phyloP scores from a whole-genome alignment of 2,888 invertebrate genomes.

The Galerucella nymphaeae region DNA sequence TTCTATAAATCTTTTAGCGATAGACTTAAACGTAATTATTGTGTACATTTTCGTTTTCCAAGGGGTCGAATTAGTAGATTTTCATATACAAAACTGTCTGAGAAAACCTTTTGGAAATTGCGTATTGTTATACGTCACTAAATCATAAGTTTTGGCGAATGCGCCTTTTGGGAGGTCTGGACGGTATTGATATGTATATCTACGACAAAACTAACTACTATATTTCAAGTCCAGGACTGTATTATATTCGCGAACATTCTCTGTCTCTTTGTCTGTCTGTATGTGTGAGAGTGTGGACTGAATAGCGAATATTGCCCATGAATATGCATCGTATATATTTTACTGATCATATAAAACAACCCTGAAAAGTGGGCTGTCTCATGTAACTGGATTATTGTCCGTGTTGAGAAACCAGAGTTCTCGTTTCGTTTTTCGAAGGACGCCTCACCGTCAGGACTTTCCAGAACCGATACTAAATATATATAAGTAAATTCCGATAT shows the following conservation, averaged over 20 bases:
- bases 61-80: too few species aligned
- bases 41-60: too few species aligned
- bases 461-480: background rate
- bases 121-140: too few species aligned
- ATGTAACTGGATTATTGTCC: constrained; percentile 54
- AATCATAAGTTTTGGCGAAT: too few species aligned
- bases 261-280: constrained; percentile 13
- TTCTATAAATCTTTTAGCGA: too few species aligned
- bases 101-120: too few species aligned
- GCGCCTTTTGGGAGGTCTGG: too few species aligned
- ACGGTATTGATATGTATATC: too few species aligned
- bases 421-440: constrained; percentile 19
- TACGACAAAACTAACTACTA: too few species aligned
- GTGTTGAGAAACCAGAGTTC: constrained; percentile 31
- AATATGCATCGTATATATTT: constrained; percentile 60
- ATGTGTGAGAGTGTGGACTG: constrained; percentile 51
- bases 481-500: too few species aligned
- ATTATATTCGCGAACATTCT: background rate
- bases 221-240: constrained; percentile 7
- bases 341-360: constrained; percentile 59
- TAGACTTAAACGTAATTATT: too few species aligned
- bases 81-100: too few species aligned
- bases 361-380: constrained; percentile 56
- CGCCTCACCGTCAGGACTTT: constrained; percentile 10
- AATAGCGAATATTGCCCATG: constrained; percentile 56